These are phyloP conservation scores for Atractosteus spatula DNA, from an alignment of 2,113 vertebrate genomes.

Conservation along the genomic window DNA sequence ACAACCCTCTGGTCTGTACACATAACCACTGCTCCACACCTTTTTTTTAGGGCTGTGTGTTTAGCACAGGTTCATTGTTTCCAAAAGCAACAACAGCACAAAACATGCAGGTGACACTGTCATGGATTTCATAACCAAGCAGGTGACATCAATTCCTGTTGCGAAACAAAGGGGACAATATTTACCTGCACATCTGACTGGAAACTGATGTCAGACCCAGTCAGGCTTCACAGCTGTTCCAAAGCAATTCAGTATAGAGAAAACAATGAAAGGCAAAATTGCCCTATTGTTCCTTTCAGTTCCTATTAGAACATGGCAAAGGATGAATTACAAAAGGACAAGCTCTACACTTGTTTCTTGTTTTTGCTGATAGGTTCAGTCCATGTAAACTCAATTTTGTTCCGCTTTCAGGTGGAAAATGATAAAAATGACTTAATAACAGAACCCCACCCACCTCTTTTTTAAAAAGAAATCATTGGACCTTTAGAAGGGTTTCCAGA, in stretches of 20 bases:
- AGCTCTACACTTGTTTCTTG: too few species aligned
- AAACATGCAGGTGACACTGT: not conserved
- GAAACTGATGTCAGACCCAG: not conserved
- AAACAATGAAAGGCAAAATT: slow-evolving; percentile 29
- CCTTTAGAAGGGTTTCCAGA: too few species aligned
- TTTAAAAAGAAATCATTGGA: too few species aligned
- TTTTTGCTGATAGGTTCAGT: too few species aligned
- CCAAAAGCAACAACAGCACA: not conserved
- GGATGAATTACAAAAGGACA: not conserved
- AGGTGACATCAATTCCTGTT: slow-evolving; percentile 23
- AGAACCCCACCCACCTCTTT: too few species aligned
- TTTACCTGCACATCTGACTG: slow-evolving; percentile 11
- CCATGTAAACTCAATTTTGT: too few species aligned
- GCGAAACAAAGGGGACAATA: slow-evolving; percentile 20
- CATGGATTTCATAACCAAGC: slow-evolving; percentile 15
- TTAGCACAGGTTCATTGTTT: not conserved
- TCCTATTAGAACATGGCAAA: slow-evolving; percentile 35
- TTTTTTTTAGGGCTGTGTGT: too few species aligned
- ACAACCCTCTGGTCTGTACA: too few species aligned
- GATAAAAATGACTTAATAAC: too few species aligned
- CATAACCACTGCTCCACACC: too few species aligned
- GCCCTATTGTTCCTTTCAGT: slow-evolving; percentile 38
- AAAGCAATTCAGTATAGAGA: slow-evolving; percentile 19
- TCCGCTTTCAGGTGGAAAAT: too few species aligned
- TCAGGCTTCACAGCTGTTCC: slow-evolving; percentile 6